Conservation (phyloP, 2,797 vertebrate genomes). For the Scyliorhinus canicula region DNA sequence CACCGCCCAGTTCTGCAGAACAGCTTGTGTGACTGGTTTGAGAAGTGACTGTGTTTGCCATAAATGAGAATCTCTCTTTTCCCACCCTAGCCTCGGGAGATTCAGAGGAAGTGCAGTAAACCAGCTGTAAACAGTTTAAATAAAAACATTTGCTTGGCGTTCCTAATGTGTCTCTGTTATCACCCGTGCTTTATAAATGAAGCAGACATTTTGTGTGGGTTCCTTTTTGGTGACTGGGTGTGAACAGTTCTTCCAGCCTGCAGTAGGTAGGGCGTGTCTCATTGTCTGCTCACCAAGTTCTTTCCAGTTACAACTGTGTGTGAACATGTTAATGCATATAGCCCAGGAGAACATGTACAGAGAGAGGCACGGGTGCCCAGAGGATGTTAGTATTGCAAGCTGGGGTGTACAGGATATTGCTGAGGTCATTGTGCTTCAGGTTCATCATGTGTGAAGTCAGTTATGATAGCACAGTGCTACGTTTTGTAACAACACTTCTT, state of each 20-base stretch:
- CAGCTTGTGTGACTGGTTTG: background rate
- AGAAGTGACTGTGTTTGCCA: background rate
- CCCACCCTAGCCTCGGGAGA: background rate
- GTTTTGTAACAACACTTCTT: too few relatives aligned
- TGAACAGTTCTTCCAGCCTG: background rate
- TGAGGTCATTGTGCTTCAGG: background rate
- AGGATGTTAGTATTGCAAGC: background rate
- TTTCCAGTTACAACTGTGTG: background rate
- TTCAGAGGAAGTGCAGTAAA: background rate
- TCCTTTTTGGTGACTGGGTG: background rate
- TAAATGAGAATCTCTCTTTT: background rate
- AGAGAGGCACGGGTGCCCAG: background rate
- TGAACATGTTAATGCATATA: background rate
- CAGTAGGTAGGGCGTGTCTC: background rate
- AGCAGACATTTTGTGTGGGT: background rate
- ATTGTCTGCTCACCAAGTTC: background rate
- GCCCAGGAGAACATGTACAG: background rate
- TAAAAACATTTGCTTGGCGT: background rate
- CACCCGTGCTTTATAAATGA: background rate
- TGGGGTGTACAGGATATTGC: background rate
- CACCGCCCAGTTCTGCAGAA: background rate
- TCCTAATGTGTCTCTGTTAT: background rate
- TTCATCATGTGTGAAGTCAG: background rate
- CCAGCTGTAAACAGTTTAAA: background rate
- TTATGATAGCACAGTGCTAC: too few relatives aligned